Evolutionary conservation across 2,888 invertebrate genomes (phyloP), one percentile per base, ranked within the genome.

Genomic region (Petrolisthes manimaculis): DNA sequence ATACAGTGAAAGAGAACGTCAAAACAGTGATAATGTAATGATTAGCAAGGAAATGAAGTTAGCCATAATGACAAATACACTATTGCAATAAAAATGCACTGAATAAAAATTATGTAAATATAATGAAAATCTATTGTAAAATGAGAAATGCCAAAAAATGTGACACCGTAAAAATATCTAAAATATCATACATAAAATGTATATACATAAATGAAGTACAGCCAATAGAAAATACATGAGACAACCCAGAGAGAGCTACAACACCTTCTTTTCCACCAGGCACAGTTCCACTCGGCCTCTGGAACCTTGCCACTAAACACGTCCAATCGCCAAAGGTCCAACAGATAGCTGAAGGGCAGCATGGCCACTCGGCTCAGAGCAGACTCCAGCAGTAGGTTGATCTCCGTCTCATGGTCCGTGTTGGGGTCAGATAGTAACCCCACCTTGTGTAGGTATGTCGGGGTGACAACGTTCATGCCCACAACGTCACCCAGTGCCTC

Each of bases 401-500:
- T 96, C 92, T 95, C 95, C 0, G 94, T 95, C 93, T 96, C 93
- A 89, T 93, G 92, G 91, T 93, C 93, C 83, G 93, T 93, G n/a
- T 93, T 92, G 6, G 93, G 94, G 91, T 96, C 95, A 90, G 95
- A 94, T 91, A 95, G 94, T 56, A 97, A 94, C 3, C 96, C 96
- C 79, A 94, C 92, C 84, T 95, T 94, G 87, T 95, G 95, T 21
- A 97, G 93, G 93, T 97, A 97, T 21, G 94, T 95, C 0, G 97
- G 95, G 74, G 96, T 97, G 92, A 95, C 95, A 0, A 96, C 95
- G 0, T 96, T 97, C 14, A 97, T 93, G 0, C 95, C 95, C 37
- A 97, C 95, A 0, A 96, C 95, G 92, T 97, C 97, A 0, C 97
- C 96, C 0, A 97, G 94, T 0, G 96, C 97, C 93, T 97, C 97